These are phyloP conservation scores for Geotrypetes seraphini DNA, from an alignment of 2,797 vertebrate species.

Conservation along the genomic window DNA sequence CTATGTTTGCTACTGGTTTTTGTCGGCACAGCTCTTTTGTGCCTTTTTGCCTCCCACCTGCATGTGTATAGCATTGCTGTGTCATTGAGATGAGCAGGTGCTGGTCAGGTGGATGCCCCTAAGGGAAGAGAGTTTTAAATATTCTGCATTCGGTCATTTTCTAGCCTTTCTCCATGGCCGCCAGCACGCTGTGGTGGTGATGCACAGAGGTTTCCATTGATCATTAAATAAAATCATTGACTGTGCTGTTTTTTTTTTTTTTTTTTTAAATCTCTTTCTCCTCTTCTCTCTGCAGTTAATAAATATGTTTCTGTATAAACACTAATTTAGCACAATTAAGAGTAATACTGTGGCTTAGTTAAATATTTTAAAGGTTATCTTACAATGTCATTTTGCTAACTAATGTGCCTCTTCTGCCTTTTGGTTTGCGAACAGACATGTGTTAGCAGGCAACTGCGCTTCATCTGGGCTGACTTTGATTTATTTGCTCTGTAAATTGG, in stretches of 20 bases:
- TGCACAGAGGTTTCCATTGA: constrained; percentile 15
- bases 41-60: too few species aligned
- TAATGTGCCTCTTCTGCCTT: constrained; percentile 43
- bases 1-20: not conserved
- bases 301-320: constrained; percentile 31
- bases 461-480: constrained; percentile 73
- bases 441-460: constrained; percentile 43
- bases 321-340: constrained; percentile 35
- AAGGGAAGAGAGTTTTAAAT: constrained; percentile 9
- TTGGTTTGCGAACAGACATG: constrained; percentile 61
- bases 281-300: constrained; percentile 16
- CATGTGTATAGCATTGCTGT: not conserved
- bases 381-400: constrained; percentile 38
- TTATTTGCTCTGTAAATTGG: constrained; percentile 88
- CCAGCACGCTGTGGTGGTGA: constrained; percentile 7
- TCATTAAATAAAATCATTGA: constrained; percentile 9
- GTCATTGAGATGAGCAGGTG: not conserved
- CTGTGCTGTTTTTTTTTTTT: not conserved
- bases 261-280: too few species aligned
- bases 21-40: not conserved
- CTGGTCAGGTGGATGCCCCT: constrained; percentile 6
- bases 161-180: constrained; percentile 4
- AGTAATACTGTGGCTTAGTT: constrained; percentile 18
- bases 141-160: constrained; percentile 3
- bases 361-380: constrained; percentile 44